A percentile compares a stretch with the other conserved stretches of the same genome.
Conservation (phyloP, 2,888 invertebrate species). For the Drosophila merina region DNA sequence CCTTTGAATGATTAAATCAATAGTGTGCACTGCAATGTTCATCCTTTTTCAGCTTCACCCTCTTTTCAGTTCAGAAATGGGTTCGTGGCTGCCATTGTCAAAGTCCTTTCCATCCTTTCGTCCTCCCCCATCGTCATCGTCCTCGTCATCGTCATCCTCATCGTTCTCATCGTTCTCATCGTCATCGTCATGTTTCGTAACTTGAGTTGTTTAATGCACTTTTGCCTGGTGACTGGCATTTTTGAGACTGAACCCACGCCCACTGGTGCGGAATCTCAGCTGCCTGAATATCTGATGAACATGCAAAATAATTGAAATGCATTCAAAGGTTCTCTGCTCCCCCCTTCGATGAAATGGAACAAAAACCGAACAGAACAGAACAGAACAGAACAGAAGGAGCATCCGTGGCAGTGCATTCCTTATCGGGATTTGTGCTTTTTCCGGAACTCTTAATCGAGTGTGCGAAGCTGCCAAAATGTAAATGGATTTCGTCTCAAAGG, state of each 20-base stretch:
- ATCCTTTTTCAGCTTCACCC: conserved; percentile 10
- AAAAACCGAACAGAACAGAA: not conserved
- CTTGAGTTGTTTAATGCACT: conserved; percentile 48
- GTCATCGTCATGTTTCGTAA: conserved; percentile 43
- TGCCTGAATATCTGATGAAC: conserved; percentile 43
- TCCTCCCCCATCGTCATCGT: not conserved
- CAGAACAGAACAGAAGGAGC: conserved; percentile 1
- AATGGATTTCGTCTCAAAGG: conserved; percentile 17
- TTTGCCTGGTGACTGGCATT: conserved; percentile 42
- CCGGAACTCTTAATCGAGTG: conserved; percentile 33
- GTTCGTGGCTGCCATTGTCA: conserved; percentile 31
- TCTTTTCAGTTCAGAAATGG: conserved; percentile 16
- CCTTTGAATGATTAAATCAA: conserved; percentile 45
- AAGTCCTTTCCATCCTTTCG: conserved; percentile 6
- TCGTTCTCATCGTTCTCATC: not conserved
- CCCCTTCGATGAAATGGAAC: not conserved
- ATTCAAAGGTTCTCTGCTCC: conserved; percentile 15
- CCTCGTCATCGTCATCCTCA: not conserved
- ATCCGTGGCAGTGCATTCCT: conserved; percentile 36
- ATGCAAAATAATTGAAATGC: conserved; percentile 45
- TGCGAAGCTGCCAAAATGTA: conserved; percentile 32
- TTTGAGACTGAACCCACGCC: conserved; percentile 16
- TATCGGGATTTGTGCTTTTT: conserved; percentile 33
- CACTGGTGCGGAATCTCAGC: conserved; percentile 13
- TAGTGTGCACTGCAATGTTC: conserved; percentile 28